Conservation (phyloP, 2,888 invertebrate species). For the Philonicus albiceps region DNA sequence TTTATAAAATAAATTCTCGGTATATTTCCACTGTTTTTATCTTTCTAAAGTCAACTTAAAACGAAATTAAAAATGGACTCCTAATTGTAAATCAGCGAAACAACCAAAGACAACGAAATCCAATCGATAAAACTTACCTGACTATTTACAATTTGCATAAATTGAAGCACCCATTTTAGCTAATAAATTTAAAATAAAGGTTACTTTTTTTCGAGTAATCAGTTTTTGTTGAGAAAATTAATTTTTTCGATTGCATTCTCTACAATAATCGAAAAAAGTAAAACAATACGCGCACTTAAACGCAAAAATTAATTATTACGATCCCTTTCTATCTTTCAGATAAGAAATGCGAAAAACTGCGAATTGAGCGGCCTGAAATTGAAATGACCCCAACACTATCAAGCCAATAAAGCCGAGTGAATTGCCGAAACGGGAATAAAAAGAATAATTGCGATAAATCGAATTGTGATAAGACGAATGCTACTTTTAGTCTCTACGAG, state of each 20-base stretch:
- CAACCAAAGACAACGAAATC: not conserved
- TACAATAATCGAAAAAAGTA: not conserved
- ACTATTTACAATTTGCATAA: not conserved
- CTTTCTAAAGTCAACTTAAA: not conserved
- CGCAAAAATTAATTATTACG: not conserved
- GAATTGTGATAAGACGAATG: conserved; percentile 12
- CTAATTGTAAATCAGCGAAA: not conserved
- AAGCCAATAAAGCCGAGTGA: conserved; percentile 10
- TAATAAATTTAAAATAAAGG: not conserved
- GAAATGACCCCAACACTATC: conserved; percentile 31
- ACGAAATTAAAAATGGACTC: not conserved
- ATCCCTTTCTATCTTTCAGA: conserved; percentile 22
- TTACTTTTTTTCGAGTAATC: not conserved
- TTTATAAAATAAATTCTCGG: not conserved
- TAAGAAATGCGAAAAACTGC: conserved; percentile 20
- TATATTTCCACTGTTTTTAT: not conserved
- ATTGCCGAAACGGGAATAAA: not conserved
- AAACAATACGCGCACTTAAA: not conserved
- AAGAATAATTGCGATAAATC: not conserved
- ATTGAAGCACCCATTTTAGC: not conserved
- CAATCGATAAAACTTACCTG: not conserved
- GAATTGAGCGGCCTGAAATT: conserved; percentile 22
- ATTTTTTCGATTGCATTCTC: not conserved
- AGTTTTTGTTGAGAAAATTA: not conserved
- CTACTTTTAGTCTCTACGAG: conserved; percentile 7